phyloP scores from a whole-genome alignment of 2,113 vertebrate species.

The Centropus bengalensis region DNA sequence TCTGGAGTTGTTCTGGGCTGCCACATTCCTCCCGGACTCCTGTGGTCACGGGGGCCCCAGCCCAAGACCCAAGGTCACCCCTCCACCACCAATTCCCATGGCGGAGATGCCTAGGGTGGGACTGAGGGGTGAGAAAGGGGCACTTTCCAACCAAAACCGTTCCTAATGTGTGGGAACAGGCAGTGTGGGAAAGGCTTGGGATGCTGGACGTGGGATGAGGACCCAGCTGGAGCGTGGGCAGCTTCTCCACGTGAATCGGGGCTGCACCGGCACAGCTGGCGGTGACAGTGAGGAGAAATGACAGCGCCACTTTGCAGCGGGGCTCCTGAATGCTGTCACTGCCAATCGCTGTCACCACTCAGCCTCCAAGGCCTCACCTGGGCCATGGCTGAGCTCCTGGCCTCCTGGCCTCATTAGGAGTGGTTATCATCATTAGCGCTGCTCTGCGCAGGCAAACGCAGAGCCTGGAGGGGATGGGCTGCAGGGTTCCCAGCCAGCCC shows the following conservation, averaged over 20 bases:
- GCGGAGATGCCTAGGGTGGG: neutral
- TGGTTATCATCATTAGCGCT: neutral
- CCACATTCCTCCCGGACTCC: neutral
- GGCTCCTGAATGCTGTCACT: neutral
- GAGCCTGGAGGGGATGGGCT: neutral
- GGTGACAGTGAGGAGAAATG: neutral
- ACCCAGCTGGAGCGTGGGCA: neutral
- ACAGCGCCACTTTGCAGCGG: neutral
- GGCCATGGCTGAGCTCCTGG: neutral
- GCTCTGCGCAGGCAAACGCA: neutral
- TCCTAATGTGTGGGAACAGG: fast-evolving
- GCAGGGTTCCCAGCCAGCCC: fast-evolving
- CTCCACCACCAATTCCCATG: neutral
- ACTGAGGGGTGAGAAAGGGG: neutral
- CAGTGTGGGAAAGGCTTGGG: neutral
- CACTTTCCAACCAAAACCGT: neutral
- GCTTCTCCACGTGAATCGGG: fast-evolving
- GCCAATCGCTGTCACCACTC: neutral
- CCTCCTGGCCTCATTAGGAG: neutral
- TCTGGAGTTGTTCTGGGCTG: neutral
- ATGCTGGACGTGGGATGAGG: fast-evolving
- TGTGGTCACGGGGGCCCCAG: neutral
- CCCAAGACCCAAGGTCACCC: neutral
- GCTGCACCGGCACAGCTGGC: neutral
- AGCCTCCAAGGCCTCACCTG: slow-evolving; percentile 8